Percentiles rank a stretch among this genome's conserved stretches.
Evolutionary conservation across 2,888 invertebrate species (phyloP).

Genomic region (Candidula unifasciata): DNA sequence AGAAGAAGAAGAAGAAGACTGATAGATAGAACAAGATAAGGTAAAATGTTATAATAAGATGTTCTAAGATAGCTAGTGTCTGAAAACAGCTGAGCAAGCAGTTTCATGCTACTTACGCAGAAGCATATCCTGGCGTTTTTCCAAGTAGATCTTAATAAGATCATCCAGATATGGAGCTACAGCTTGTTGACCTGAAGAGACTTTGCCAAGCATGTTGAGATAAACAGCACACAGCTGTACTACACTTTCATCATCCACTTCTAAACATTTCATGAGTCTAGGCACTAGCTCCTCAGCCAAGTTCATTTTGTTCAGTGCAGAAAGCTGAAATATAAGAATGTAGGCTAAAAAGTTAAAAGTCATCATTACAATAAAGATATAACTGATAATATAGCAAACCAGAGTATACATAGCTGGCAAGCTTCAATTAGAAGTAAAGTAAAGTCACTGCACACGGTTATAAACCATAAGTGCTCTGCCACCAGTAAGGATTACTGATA

Average conservation of each 20-base stretch:
- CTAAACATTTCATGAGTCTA: slow-evolving; percentile 46
- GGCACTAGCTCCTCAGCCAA: slow-evolving; percentile 49
- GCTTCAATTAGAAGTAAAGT: too few species aligned
- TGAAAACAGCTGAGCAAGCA: not conserved
- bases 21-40: too few species aligned
- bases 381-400: too few species aligned
- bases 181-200: slow-evolving; percentile 28
- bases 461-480: too few species aligned
- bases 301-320: slow-evolving; percentile 50
- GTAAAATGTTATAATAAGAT: too few species aligned
- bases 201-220: slow-evolving; percentile 35
- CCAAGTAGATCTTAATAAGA: slow-evolving; percentile 53
- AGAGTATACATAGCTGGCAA: too few species aligned
- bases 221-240: slow-evolving; percentile 11
- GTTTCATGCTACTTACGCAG: slow-evolving; percentile 45
- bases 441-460: too few species aligned
- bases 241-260: slow-evolving; percentile 50
- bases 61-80: not conserved
- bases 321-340: slow-evolving; percentile 44
- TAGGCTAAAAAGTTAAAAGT: too few species aligned
- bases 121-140: slow-evolving; percentile 47
- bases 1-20: too few species aligned
- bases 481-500: too few species aligned
- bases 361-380: too few species aligned
- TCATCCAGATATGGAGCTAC: slow-evolving; percentile 52